These are phyloP conservation scores for Silurus asotus DNA, from an alignment of 2,113 vertebrate genomes.

Conservation along the genomic window DNA sequence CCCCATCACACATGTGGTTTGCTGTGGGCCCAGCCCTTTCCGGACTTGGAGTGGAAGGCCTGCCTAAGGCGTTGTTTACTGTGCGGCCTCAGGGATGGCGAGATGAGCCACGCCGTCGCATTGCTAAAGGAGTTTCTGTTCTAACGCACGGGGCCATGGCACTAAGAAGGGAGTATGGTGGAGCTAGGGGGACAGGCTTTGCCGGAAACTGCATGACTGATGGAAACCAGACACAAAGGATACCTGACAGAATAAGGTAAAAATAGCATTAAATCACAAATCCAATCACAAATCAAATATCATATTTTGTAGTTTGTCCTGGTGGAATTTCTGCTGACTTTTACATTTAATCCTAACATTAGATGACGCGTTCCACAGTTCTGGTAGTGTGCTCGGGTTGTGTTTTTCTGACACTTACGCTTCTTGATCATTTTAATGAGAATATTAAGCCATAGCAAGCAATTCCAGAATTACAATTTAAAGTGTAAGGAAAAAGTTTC, in stretches of 20 bases:
- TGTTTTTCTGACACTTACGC: background rate
- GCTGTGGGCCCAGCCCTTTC: slow-evolving; percentile 85
- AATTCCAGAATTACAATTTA: background rate
- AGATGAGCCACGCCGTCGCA: slow-evolving; percentile 82
- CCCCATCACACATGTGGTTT: slow-evolving; percentile 91
- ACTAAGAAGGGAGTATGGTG: slow-evolving; percentile 79
- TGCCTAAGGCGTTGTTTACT: slow-evolving; percentile 84
- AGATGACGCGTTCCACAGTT: background rate
- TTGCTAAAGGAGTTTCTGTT: slow-evolving; percentile 87
- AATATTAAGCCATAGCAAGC: background rate
- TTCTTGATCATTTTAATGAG: no score
- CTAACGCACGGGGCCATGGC: slow-evolving; percentile 89
- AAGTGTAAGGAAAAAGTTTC: background rate
- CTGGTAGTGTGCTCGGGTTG: background rate
- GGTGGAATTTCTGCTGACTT: background rate
- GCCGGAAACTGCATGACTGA: slow-evolving; percentile 83
- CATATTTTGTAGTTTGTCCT: background rate
- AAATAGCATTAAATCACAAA: slow-evolving; percentile 11
- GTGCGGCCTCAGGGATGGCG: slow-evolving; percentile 90
- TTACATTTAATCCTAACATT: background rate
- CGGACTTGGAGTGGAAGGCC: slow-evolving; percentile 78
- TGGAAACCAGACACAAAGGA: slow-evolving; percentile 77
- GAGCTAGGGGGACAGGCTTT: slow-evolving; percentile 76
- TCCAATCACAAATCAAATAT: background rate
- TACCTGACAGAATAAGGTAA: slow-evolving; percentile 84